Conservation (phyloP, 1,140 invertebrate species). For the Achroia grisella region DNA sequence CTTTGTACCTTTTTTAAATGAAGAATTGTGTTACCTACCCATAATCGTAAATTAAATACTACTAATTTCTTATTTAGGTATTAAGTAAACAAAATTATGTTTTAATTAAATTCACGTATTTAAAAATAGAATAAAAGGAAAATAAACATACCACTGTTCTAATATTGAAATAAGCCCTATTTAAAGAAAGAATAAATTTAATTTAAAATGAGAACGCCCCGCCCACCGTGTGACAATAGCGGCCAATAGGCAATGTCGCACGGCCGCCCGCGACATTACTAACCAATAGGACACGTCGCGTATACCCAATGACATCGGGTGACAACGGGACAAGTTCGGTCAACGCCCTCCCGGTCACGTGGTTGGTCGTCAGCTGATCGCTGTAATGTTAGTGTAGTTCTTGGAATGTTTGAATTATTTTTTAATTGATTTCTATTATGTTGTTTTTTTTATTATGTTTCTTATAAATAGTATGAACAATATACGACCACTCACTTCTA, state of each 20-base stretch:
- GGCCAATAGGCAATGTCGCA: slow-evolving; percentile 60
- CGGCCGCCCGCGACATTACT: slow-evolving; percentile 52
- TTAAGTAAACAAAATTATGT: too few relatives aligned
- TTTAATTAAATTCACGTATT: too few relatives aligned
- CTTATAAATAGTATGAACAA: too few relatives aligned
- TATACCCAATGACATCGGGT: slow-evolving; percentile 60
- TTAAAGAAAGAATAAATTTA: not conserved
- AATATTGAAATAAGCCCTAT: not conserved
- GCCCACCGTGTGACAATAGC: slow-evolving; percentile 50
- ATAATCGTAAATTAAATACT: too few relatives aligned
- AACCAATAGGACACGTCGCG: slow-evolving; percentile 50
- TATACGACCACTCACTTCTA: too few relatives aligned
- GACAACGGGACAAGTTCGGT: slow-evolving; percentile 43
- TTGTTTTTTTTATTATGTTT: too few relatives aligned
- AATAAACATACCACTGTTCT: not conserved
- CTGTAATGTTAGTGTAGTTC: not conserved
- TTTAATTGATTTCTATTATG: too few relatives aligned
- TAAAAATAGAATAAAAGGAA: too few relatives aligned
- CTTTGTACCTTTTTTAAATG: too few relatives aligned
- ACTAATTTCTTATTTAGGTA: too few relatives aligned
- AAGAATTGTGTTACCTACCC: too few relatives aligned
- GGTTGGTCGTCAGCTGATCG: slow-evolving; percentile 18
- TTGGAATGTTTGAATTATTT: not conserved
- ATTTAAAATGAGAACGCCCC: slow-evolving; percentile 39
- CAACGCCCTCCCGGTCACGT: slow-evolving; percentile 41